phyloP scores from a whole-genome alignment of 2,888 invertebrate species.

The Adela reaumurella region DNA sequence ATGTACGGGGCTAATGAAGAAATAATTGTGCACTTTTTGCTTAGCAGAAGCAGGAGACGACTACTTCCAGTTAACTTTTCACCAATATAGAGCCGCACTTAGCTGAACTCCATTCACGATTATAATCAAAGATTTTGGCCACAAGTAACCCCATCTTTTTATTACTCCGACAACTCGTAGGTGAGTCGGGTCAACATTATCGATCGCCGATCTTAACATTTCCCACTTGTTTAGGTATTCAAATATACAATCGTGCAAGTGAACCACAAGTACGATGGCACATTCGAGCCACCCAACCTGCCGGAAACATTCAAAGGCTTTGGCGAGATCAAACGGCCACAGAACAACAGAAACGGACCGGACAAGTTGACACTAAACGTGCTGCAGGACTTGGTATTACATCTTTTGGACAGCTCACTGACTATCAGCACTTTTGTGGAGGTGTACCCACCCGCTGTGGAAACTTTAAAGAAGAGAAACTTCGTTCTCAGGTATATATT shows the following conservation, averaged over 20 bases:
- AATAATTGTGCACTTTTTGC: no score
- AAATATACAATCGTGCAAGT: slow-evolving; percentile 49
- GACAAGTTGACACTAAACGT: slow-evolving; percentile 38
- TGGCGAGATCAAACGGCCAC: slow-evolving; percentile 32
- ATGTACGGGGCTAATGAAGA: no score
- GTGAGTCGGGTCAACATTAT: no score
- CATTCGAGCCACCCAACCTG: slow-evolving; percentile 36
- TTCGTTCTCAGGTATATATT: slow-evolving; percentile 50
- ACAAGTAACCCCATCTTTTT: no score
- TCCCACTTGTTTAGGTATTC: slow-evolving; percentile 47
- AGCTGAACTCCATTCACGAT: no score
- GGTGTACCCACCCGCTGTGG: slow-evolving; percentile 55
- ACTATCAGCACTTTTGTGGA: slow-evolving; percentile 68
- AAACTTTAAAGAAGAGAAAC: slow-evolving; percentile 53
- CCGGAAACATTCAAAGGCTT: slow-evolving; percentile 48
- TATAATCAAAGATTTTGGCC: no score
- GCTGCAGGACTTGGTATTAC: slow-evolving; percentile 65
- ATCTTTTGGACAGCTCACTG: slow-evolving; percentile 66
- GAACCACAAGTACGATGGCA: slow-evolving; percentile 42
- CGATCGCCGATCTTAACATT: no score
- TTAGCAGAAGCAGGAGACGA: no score
- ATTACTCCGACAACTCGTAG: no score
- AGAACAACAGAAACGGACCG: slow-evolving; percentile 18
- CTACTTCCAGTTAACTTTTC: no score
- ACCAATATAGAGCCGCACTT: no score